phyloP scores from a whole-genome alignment of 1,140 invertebrate genomes.

The Sycophila sp. region DNA sequence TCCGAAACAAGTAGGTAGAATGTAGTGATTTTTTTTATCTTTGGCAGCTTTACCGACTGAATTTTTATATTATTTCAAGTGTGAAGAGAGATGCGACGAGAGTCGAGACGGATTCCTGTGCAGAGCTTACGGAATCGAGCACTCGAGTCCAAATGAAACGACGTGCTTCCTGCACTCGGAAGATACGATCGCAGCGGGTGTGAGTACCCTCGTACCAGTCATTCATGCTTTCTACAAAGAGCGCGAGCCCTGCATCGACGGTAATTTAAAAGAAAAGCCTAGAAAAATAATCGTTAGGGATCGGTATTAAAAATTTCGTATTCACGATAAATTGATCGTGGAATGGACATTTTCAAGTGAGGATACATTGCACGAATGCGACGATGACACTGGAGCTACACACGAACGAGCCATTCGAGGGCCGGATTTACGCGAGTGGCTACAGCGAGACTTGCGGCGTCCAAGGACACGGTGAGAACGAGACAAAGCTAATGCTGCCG shows the following conservation, averaged over 20 bases:
- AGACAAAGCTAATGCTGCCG: slow-evolving; percentile 60
- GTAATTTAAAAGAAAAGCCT: too few species aligned
- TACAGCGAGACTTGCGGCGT: slow-evolving; percentile 62
- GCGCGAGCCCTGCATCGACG: slow-evolving; percentile 66
- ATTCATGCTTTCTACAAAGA: slow-evolving; percentile 65
- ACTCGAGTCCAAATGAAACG: slow-evolving; percentile 27
- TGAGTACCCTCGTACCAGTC: slow-evolving; percentile 54
- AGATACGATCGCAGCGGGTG: slow-evolving; percentile 60
- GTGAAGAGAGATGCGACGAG: slow-evolving; percentile 65
- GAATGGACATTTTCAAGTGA: slow-evolving; percentile 57
- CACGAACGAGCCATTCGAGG: slow-evolving; percentile 66
- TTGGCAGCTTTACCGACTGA: background rate
- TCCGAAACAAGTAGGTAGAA: slow-evolving; percentile 51
- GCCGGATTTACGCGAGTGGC: slow-evolving; percentile 64
- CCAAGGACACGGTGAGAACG: slow-evolving; percentile 59
- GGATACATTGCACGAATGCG: slow-evolving; percentile 64
- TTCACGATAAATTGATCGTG: slow-evolving; percentile 1
- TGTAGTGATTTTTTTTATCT: background rate
- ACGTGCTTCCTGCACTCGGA: slow-evolving; percentile 65
- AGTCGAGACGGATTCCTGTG: slow-evolving; percentile 66
- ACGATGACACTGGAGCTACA: slow-evolving; percentile 64
- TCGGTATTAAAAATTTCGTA: background rate
- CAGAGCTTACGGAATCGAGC: slow-evolving; percentile 60
- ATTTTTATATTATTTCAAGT: slow-evolving; percentile 53
- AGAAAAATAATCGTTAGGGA: too few species aligned